Percentiles rank a stretch among this genome's conserved stretches.
These are phyloP conservation scores for Archivesica marissinica DNA, from an alignment of 1,140 invertebrate genomes.

Conservation along the genomic window DNA sequence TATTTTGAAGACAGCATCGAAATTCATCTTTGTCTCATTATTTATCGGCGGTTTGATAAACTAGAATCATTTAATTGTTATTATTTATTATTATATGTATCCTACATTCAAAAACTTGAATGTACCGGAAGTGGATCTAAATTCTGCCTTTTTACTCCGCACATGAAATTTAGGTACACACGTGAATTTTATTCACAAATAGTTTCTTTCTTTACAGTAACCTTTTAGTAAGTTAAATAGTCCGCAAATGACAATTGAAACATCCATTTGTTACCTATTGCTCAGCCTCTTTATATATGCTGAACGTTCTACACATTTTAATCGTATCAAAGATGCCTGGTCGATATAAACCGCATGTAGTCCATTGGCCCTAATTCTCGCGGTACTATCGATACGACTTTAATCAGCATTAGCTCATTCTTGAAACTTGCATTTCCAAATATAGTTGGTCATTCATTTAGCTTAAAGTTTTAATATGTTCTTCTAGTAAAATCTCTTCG, in stretches of 20 bases:
- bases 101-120: too few species aligned
- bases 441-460: background rate
- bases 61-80: background rate
- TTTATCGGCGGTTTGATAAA: background rate
- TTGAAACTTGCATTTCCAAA: background rate
- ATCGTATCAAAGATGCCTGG: background rate
- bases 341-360: background rate
- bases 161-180: conserved; percentile 7
- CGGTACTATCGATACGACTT: background rate
- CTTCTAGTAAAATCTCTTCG: background rate
- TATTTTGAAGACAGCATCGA: background rate
- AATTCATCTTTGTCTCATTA: background rate
- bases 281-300: background rate
- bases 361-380: background rate
- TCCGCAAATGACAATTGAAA: background rate
- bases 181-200: background rate
- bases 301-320: background rate
- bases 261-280: background rate
- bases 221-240: background rate
- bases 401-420: too few species aligned
- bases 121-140: conserved; percentile 9
- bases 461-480: background rate
- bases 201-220: background rate
- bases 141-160: conserved; percentile 31
- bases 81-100: background rate